phyloP scores from a whole-genome alignment of 2,797 vertebrate species.

The Phoxinus dragarum region DNA sequence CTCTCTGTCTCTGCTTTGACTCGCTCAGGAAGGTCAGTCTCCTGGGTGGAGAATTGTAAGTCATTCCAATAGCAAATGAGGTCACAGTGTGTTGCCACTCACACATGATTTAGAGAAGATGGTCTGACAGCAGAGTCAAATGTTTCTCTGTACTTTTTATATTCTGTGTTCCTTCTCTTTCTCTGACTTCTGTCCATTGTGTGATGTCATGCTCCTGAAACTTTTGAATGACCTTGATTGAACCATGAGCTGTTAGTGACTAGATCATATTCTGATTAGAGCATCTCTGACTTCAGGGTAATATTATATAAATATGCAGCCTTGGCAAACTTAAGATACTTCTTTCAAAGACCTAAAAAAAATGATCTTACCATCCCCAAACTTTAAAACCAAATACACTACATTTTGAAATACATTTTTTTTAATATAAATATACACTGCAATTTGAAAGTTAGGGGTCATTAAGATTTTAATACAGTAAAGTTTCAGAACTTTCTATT shows the following conservation, averaged over 20 bases:
- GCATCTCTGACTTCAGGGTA: background rate
- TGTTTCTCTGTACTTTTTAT: constrained; percentile 19
- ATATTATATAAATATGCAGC: too few species aligned
- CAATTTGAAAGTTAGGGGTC: background rate
- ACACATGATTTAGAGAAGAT: constrained; percentile 40
- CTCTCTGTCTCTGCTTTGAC: constrained; percentile 39
- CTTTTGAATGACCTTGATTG: constrained; percentile 44
- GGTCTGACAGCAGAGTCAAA: constrained; percentile 14
- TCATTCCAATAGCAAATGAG: constrained; percentile 54
- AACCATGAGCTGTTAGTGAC: background rate
- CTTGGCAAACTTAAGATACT: too few species aligned
- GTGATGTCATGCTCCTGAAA: constrained; percentile 40
- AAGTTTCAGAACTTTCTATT: too few species aligned
- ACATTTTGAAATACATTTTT: background rate
- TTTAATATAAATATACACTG: background rate
- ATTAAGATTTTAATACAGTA: too few species aligned
- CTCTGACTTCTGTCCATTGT: constrained; percentile 8
- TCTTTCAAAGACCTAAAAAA: too few species aligned
- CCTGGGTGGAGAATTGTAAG: constrained; percentile 42
- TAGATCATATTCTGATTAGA: background rate
- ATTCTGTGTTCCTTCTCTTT: constrained; percentile 28
- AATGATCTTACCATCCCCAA: too few species aligned
- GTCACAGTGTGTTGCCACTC: constrained; percentile 13
- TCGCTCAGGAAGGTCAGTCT: constrained; percentile 43
- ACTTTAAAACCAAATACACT: background rate